Conservation (phyloP, 1,140 invertebrate species). For the Spodoptera frugiperda region DNA sequence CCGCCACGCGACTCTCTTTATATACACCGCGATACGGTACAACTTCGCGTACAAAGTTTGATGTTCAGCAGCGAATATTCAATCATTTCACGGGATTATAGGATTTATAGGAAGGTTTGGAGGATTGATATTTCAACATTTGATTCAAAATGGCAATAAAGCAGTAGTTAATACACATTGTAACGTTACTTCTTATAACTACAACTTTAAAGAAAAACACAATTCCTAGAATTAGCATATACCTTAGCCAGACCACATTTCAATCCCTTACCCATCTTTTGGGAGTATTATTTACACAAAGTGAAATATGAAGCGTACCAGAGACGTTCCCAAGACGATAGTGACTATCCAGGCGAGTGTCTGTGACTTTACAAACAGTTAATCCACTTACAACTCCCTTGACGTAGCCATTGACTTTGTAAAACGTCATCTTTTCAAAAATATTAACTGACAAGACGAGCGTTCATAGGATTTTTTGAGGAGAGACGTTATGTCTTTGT, state of each 20-base stretch:
- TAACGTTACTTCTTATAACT: background rate
- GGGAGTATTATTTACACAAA: constrained; percentile 43
- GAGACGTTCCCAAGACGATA: constrained; percentile 46
- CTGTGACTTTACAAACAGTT: constrained; percentile 65
- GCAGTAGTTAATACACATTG: no score
- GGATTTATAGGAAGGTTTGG: background rate
- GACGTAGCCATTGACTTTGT: constrained; percentile 30
- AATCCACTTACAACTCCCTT: constrained; percentile 68
- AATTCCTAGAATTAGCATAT: background rate
- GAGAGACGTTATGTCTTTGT: background rate
- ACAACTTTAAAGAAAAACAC: background rate
- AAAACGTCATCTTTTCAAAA: constrained; percentile 40
- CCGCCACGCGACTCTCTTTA: constrained; percentile 48
- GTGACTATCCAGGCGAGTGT: constrained; percentile 36
- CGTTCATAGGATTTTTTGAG: constrained; percentile 4
- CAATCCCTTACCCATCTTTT: constrained; percentile 29
- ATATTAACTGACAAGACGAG: constrained; percentile 9
- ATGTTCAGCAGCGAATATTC: background rate
- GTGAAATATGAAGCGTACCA: constrained; percentile 42
- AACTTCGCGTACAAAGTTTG: constrained; percentile 1
- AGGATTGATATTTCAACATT: background rate
- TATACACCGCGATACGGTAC: constrained; percentile 53
- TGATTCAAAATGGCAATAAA: background rate
- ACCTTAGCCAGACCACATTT: background rate
- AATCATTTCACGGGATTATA: background rate